Evolutionary conservation across 2,113 vertebrate genomes (phyloP).

Genomic region (Mastomys natalensis): DNA sequence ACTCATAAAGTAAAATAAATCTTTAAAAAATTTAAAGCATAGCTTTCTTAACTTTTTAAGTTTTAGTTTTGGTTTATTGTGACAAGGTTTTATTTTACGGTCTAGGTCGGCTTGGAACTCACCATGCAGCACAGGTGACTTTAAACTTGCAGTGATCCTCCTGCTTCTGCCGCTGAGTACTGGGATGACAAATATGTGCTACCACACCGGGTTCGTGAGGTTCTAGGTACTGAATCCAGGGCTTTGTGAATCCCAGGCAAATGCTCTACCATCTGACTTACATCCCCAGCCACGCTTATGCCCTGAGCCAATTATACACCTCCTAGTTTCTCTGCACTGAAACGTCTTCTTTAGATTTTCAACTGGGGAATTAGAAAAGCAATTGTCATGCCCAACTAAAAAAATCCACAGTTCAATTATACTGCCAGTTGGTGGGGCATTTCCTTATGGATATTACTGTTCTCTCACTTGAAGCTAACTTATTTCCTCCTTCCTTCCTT

Average conservation of each 20-base stretch:
- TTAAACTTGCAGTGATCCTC: not conserved
- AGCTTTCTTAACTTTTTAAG: not conserved
- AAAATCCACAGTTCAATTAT: not conserved
- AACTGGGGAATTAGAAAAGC: not conserved
- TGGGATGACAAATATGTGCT: not conserved
- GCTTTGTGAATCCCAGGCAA: not conserved
- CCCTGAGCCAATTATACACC: not conserved
- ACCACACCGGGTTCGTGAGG: not conserved
- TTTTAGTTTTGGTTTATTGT: not conserved
- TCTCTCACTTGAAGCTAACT: not conserved
- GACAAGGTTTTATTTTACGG: not conserved
- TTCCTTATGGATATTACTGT: not conserved
- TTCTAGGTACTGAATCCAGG: not conserved
- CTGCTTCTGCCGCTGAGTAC: not conserved
- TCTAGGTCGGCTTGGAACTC: not conserved
- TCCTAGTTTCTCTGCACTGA: not conserved
- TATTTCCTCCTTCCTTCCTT: no score
- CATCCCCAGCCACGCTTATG: not conserved
- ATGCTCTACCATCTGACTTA: not conserved
- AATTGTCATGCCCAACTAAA: not conserved
- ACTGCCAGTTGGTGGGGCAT: not conserved
- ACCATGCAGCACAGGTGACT: not conserved
- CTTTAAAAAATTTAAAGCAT: not conserved
- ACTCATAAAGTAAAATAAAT: not conserved
- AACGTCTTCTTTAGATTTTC: constrained; percentile 29